Conservation (phyloP, 2,113 vertebrate genomes). For the Percopsis transmontana region DNA sequence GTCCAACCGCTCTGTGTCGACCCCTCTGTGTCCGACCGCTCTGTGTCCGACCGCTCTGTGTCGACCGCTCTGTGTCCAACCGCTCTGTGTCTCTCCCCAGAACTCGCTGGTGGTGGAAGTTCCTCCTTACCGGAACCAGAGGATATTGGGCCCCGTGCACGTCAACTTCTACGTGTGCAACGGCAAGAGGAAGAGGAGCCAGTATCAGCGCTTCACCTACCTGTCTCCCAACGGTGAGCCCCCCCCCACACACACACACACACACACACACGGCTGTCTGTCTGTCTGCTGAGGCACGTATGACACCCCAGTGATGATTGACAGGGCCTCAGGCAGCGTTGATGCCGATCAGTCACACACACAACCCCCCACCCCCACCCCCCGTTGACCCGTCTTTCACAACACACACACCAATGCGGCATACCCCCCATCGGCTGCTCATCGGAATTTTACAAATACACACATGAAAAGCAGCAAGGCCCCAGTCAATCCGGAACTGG, state of each 20-base stretch:
- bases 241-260: too few species aligned
- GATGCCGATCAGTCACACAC: conserved; percentile 58
- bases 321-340: conserved; percentile 69
- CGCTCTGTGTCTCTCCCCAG: conserved; percentile 71
- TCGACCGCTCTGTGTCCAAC: too few species aligned
- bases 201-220: conserved; percentile 95
- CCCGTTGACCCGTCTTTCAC: conserved; percentile 50
- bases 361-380: too few species aligned
- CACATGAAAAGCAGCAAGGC: too few species aligned
- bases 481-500: too few species aligned
- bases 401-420: conserved; percentile 12
- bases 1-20: too few species aligned
- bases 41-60: too few species aligned
- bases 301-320: conserved; percentile 55
- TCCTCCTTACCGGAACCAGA: conserved; percentile 94
- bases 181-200: conserved; percentile 97
- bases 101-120: conserved; percentile 89
- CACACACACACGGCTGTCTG: too few species aligned
- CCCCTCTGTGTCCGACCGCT: too few species aligned
- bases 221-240: conserved; percentile 91
- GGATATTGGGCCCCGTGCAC: conserved; percentile 89
- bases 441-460: too few species aligned
- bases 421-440: too few species aligned
- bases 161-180: conserved; percentile 99
- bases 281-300: too few species aligned